Evolutionary conservation across 2,888 invertebrate species (phyloP), one percentile per base, ranked within the genome.

Genomic region (Chrysomela aeneicollis): DNA sequence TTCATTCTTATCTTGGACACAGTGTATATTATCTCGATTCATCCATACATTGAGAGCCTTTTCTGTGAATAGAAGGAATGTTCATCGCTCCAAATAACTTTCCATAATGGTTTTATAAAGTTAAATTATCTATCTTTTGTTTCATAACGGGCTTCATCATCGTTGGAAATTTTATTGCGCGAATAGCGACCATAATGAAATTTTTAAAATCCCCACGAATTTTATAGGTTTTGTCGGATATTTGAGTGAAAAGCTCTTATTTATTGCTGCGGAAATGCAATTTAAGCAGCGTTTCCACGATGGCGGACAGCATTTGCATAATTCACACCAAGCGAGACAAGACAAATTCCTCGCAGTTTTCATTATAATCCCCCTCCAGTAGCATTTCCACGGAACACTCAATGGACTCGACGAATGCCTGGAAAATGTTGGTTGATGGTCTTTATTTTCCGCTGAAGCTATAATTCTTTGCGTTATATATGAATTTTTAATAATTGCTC

Each of bases 231-330:
- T 63, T 63, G 65, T 63, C 58, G 61, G 68, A 65, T 65, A 65
- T 71, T 63, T 68, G 69, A 74, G 69, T 74, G 71, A 74, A 74
- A 65, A 69, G 66, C 71, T 67, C 73, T 78, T 78, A 78, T 78
- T 79, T 79, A 78, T 77, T 72, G 74, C 74, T 67, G 73, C 71
- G 76, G 76, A 79, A 78, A 79, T 79, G 79, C 79, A 79, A 80
- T 80, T 80, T 79, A 76, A 79, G 76, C 74, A 73, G 76, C 79
- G 77, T 77, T 78, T 79, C 78, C 78, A 77, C 79, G 78, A 78
- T 77, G 77, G 78, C 77, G 78, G 76, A 73, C 73, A 74, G 76
- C 76, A 80, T 80, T 80, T 80, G 78, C 80, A 80, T 80, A 80
- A 80, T 80, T 80, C 78, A 79, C 79, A 76, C 76, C 76, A 78